phyloP scores from a whole-genome alignment of 1,140 invertebrate genomes.

The Xylocopa sonorina region DNA sequence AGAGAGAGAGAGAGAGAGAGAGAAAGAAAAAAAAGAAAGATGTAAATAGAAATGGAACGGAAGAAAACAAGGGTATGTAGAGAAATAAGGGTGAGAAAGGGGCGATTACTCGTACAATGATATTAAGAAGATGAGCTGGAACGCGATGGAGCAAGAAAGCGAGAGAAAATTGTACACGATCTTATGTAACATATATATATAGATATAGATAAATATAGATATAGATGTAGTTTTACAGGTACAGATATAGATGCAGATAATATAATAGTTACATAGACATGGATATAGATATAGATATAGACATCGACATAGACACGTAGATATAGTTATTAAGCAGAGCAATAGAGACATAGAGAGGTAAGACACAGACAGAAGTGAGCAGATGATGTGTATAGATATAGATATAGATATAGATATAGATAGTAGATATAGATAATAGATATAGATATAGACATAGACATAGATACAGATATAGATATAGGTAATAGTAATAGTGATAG shows the following conservation, averaged over 20 bases:
- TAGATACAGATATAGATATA: constrained; percentile 8
- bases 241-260: constrained; percentile 2
- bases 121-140: constrained; percentile 30
- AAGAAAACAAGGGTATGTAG: constrained; percentile 12
- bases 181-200: constrained; percentile 16
- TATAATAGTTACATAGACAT: constrained; percentile 4
- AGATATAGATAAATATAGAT: constrained; percentile 26
- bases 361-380: background rate
- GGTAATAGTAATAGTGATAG: constrained; percentile 23
- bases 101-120: background rate
- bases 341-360: background rate
- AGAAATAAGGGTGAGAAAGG: background rate
- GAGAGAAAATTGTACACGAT: constrained; percentile 4
- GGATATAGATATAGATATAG: constrained; percentile 11
- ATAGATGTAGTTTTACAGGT: background rate
- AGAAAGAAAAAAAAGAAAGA: constrained; percentile 10
- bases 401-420: constrained; percentile 1
- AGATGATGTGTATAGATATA: constrained; percentile 9
- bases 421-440: background rate
- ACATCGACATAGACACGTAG: constrained; percentile 29
- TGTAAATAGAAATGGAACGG: background rate
- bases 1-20: background rate
- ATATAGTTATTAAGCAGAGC: background rate
- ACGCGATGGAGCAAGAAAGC: constrained; percentile 34
- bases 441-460: constrained; percentile 14